phyloP scores from a whole-genome alignment of 2,888 invertebrate species.

The Molorchus minor region DNA sequence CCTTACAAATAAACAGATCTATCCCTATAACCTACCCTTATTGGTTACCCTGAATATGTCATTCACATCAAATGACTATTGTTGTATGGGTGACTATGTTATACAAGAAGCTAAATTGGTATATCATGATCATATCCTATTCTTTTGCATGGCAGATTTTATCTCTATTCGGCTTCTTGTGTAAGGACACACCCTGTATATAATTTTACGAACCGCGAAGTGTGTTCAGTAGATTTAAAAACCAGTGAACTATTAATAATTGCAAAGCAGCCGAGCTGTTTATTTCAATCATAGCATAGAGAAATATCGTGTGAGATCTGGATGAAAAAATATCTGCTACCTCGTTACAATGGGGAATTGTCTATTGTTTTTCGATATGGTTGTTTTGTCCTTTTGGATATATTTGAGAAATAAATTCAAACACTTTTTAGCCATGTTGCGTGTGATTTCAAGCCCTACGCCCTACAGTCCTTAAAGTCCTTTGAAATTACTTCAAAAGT shows the following conservation, averaged over 20 bases:
- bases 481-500: too few species aligned
- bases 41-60: background rate
- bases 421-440: background rate
- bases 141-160: background rate
- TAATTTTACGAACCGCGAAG: conserved; percentile 3
- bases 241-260: too few species aligned
- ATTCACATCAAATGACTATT: background rate
- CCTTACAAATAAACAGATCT: too few species aligned
- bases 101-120: background rate
- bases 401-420: background rate
- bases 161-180: background rate
- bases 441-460: background rate
- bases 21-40: too few species aligned
- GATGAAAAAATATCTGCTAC: background rate
- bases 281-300: too few species aligned
- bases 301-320: too few species aligned
- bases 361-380: background rate
- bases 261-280: too few species aligned
- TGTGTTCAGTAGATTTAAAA: conserved; percentile 12
- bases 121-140: background rate
- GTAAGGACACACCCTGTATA: background rate
- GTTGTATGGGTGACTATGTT: background rate
- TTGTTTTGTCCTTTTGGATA: background rate
- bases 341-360: too few species aligned
- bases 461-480: too few species aligned